phyloP scores from a whole-genome alignment of 2,113 vertebrate genomes.

The Mesoclemmys tuberculata region DNA sequence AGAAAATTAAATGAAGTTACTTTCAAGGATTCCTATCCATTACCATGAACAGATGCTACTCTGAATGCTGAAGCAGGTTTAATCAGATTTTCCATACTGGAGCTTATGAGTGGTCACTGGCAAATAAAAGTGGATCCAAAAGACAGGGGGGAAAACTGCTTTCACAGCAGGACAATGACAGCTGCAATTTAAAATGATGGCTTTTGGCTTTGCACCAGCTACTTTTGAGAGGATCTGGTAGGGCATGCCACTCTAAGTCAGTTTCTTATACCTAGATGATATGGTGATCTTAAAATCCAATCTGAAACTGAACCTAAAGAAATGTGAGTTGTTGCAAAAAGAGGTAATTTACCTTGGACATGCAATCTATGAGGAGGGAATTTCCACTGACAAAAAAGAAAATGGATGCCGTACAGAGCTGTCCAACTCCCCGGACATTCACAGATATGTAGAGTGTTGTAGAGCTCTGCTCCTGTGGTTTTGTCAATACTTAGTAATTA shows the following conservation, averaged over 20 bases:
- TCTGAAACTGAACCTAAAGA: fast-evolving
- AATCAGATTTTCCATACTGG: too few species aligned
- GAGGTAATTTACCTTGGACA: not conserved
- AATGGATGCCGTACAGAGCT: not conserved
- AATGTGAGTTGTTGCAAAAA: fast-evolving
- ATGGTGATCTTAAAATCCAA: not conserved
- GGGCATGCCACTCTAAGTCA: not conserved
- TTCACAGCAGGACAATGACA: not conserved
- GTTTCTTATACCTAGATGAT: not conserved
- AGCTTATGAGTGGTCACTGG: too few species aligned
- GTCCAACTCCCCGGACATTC: not conserved
- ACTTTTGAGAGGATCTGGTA: not conserved
- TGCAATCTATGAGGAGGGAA: not conserved
- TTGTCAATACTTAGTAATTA: not conserved
- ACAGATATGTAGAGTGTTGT: not conserved
- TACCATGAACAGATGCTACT: too few species aligned
- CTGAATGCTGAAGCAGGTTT: too few species aligned
- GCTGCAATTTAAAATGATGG: not conserved
- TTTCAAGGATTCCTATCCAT: too few species aligned
- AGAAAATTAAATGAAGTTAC: too few species aligned
- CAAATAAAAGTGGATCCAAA: too few species aligned
- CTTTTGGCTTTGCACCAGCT: not conserved
- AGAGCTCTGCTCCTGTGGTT: fast-evolving
- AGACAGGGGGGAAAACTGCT: too few species aligned
- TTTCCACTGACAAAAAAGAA: not conserved